Conservation (phyloP, 1,140 invertebrate genomes). For the Trachymyrmex cornetzi region DNA sequence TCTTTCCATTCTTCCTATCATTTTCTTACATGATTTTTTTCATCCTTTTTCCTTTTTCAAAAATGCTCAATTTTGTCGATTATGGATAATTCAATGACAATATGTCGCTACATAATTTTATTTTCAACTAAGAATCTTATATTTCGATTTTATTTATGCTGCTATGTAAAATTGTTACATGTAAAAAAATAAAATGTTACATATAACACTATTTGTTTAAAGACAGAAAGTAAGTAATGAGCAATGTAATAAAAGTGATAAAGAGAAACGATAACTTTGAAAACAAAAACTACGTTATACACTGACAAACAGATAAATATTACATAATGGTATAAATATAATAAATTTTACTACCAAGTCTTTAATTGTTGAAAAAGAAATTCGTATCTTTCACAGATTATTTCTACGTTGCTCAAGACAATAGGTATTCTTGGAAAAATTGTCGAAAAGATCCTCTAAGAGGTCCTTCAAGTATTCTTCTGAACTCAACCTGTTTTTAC, state of each 20-base stretch:
- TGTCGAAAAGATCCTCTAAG: not conserved
- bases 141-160: not conserved
- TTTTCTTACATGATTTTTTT: not conserved
- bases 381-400: not conserved
- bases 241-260: too few species aligned
- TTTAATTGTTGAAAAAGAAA: not conserved
- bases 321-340: not conserved
- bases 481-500: not conserved
- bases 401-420: not conserved
- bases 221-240: not conserved
- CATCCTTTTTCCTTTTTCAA: not conserved
- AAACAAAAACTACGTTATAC: not conserved
- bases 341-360: not conserved
- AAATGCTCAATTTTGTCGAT: not conserved
- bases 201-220: not conserved
- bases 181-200: not conserved
- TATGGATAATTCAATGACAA: not conserved
- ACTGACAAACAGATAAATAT: not conserved
- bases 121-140: not conserved
- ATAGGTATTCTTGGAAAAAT: not conserved
- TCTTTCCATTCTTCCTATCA: not conserved
- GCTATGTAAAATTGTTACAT: not conserved
- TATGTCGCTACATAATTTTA: not conserved
- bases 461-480: not conserved
- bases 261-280: too few species aligned